Evolutionary conservation across 2,797 vertebrate genomes (phyloP), one percentile per base, ranked within the genome.

Genomic region (Diglossa cyanea): DNA sequence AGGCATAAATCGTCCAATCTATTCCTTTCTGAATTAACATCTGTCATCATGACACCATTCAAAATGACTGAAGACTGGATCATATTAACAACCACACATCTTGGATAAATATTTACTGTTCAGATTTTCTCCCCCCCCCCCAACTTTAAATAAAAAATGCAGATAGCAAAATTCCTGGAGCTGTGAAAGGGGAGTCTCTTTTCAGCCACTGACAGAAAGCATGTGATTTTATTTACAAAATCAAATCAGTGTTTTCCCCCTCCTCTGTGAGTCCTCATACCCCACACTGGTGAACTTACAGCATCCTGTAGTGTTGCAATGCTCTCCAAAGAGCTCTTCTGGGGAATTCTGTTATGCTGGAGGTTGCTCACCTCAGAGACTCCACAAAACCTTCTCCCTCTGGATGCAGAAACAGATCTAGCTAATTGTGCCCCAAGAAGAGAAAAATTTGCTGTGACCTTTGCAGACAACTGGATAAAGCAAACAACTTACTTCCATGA

Each of bases 21-120:
- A 92, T 91, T 96, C 95, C 95, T 96, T 95, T 95, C 96, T 96
- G 96, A 96, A 95, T 94, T 96, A 96, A 94, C 92, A 94, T 96
- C 94, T 93, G 92, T 96, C 95, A 96, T 91, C 90, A 18, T 97
- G 95, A 97, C 94, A 96, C 88, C 76, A 67, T 62, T 94, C 93
- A 93, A 92, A 97, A 92, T 91, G 90, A 94, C 91, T 93, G 96
- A 97, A 94, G 94, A 93, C 95, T 95, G 95, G 95, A 94, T 79
- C 80, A n/a, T 77, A 96, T 94, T 96, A 96, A 95, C 90, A 95
- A 87, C 90, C 80, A 96, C 91, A 94, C 93, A 95, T 95, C 90
- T 96, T 94, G 86, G 77, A 96, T 93, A 97, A 97, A 97, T 96
- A 96, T 97, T 97, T 96, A 95, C 74, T 39, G 60, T 93, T 88